Conservation (phyloP, 92 coral and sea anemone genomes). For the Zoanthus sociatus region DNA sequence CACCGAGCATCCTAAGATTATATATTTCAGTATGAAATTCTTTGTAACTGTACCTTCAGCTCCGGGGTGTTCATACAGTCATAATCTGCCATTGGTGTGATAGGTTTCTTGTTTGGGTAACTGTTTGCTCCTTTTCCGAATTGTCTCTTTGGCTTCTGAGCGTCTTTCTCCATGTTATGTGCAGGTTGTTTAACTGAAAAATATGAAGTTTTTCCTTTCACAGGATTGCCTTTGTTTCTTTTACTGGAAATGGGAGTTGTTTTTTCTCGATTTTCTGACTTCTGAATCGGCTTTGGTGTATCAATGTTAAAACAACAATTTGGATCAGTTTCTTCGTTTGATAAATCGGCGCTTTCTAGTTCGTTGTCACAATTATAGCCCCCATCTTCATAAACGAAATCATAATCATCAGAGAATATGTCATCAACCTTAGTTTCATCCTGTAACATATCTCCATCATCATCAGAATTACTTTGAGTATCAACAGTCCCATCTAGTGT, state of each 20-base stretch:
- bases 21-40: not conserved
- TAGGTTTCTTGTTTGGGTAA: constrained; percentile 41
- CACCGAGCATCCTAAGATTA: not conserved
- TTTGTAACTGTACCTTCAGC: constrained; percentile 64
- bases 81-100: constrained; percentile 96
- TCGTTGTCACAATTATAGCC: constrained; percentile 91
- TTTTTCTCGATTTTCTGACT: not conserved
- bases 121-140: not conserved
- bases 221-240: not conserved
- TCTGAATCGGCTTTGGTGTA: constrained; percentile 29
- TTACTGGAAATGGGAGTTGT: not conserved
- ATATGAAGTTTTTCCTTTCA: not conserved
- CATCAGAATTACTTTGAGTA: not conserved
- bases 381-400: constrained; percentile 87
- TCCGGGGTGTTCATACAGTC: constrained; percentile 89
- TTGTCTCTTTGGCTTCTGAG: constrained; percentile 32
- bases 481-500: constrained; percentile 19
- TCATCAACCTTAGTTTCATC: not conserved
- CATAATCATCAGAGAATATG: constrained; percentile 35
- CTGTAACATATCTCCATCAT: not conserved
- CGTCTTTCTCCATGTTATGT: not conserved
- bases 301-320: constrained; percentile 39
- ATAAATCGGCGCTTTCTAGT: constrained; percentile 49
- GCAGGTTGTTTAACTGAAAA: constrained; percentile 5
- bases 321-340: not conserved